Evolutionary conservation across 2,888 invertebrate species (phyloP).

Genomic region (Pyrrhosoma nymphula): DNA sequence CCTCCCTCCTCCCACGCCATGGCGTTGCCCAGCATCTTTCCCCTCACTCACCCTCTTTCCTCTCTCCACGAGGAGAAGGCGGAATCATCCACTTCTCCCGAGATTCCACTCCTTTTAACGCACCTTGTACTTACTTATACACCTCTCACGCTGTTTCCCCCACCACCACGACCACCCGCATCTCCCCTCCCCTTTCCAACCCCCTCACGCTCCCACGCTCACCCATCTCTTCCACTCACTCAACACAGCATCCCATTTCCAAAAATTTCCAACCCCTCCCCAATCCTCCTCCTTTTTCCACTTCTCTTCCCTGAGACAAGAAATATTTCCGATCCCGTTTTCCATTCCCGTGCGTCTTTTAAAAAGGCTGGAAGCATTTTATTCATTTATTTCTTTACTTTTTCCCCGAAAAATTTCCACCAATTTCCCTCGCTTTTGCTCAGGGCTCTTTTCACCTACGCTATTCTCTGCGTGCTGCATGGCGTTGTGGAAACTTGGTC

Average conservation of each 20-base stretch:
- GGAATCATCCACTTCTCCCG: not conserved
- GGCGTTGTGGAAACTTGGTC: too few species aligned
- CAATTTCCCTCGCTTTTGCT: too few species aligned
- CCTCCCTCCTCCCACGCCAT: not conserved
- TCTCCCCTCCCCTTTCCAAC: too few species aligned
- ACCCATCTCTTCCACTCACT: not conserved
- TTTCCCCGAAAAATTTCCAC: not conserved
- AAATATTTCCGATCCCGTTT: not conserved
- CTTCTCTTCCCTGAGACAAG: not conserved
- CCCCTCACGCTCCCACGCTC: too few species aligned
- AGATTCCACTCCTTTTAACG: not conserved
- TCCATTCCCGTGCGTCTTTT: slow-evolving; percentile 1
- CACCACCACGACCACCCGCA: too few species aligned
- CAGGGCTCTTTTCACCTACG: not conserved
- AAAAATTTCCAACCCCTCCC: not conserved
- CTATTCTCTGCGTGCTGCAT: too few species aligned
- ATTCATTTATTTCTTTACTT: not conserved
- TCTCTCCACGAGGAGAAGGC: not conserved
- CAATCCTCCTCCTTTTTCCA: not conserved
- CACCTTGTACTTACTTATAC: not conserved
- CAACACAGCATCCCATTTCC: not conserved
- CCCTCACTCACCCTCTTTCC: not conserved
- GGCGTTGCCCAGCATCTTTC: not conserved
- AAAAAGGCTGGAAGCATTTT: not conserved
- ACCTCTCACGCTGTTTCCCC: not conserved